Conservation (phyloP, 2,797 vertebrate genomes). For the Echiichthys vipera region DNA sequence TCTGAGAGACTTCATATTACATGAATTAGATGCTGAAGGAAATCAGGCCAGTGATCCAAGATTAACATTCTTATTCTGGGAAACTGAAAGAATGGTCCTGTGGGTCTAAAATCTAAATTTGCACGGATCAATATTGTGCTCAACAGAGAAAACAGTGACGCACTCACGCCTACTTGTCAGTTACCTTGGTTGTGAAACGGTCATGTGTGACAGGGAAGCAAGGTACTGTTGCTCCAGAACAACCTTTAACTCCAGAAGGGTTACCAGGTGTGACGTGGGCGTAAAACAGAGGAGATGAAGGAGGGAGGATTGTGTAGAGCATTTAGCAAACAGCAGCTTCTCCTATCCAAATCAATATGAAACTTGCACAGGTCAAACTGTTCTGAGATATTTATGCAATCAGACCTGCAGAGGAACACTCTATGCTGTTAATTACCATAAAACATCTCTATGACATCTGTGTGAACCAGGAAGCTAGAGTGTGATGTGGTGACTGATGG, state of each 20-base stretch:
- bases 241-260: conserved; percentile 31
- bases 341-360: conserved; percentile 31
- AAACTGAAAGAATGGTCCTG: conserved; percentile 37
- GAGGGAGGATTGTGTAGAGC: conserved; percentile 16
- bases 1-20: conserved; percentile 12
- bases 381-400: conserved; percentile 38
- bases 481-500: conserved; percentile 16
- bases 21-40: conserved; percentile 28
- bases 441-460: neutral
- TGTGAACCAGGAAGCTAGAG: conserved; percentile 1
- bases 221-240: conserved; percentile 6
- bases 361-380: conserved; percentile 30
- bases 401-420: conserved; percentile 2
- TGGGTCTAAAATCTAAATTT: conserved; percentile 41
- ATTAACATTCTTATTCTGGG: conserved; percentile 53
- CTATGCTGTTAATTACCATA: conserved; percentile 13
- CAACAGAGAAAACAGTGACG: conserved; percentile 54
- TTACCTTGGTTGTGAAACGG: conserved; percentile 31
- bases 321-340: conserved; percentile 36
- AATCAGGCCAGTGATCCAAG: conserved; percentile 48
- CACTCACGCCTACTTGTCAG: conserved; percentile 48
- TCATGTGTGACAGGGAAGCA: conserved; percentile 21
- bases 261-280: conserved; percentile 11
- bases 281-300: conserved; percentile 12
- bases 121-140: conserved; percentile 40